A percentile compares a stretch with the other conserved stretches of the same genome.
phyloP scores from a whole-genome alignment of 2,888 invertebrate genomes.

The Acleris laterana region DNA sequence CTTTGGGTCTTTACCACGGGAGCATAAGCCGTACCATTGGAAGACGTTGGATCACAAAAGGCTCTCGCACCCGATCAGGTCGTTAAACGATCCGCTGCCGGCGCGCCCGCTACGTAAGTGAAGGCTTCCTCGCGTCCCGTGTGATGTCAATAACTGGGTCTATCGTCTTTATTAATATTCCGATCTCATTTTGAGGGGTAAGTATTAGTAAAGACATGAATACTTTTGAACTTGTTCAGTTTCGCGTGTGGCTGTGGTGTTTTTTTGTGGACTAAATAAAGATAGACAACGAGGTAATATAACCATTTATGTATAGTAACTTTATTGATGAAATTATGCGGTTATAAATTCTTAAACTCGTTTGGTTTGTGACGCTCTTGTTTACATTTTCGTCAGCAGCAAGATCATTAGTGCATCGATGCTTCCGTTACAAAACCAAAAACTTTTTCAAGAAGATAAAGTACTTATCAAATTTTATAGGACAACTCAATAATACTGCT shows the following conservation, averaged over 20 bases:
- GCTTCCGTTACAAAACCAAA: too few relatives aligned
- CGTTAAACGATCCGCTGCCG: slow-evolving; percentile 68
- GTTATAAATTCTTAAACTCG: too few relatives aligned
- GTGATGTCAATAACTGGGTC: slow-evolving; percentile 70
- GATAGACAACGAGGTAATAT: too few relatives aligned
- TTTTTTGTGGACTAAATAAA: not conserved
- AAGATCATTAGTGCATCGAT: too few relatives aligned
- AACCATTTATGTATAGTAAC: too few relatives aligned
- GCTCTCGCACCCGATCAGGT: slow-evolving; percentile 73
- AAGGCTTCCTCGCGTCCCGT: slow-evolving; percentile 42
- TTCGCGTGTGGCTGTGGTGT: not conserved
- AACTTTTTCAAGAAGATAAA: too few relatives aligned
- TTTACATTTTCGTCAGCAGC: too few relatives aligned
- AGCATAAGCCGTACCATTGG: slow-evolving; percentile 70
- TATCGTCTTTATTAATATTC: slow-evolving; percentile 17
- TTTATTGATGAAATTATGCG: too few relatives aligned
- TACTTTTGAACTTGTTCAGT: slow-evolving; percentile 6
- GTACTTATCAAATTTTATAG: too few relatives aligned
- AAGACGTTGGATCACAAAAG: slow-evolving; percentile 77
- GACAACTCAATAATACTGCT: too few relatives aligned
- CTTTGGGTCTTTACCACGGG: slow-evolving; percentile 67
- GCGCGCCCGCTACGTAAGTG: slow-evolving; percentile 74
- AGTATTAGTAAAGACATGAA: slow-evolving; percentile 17
- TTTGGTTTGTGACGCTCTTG: too few relatives aligned
- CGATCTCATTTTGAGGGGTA: slow-evolving; percentile 5